These are phyloP conservation scores for Charaxes varanes DNA, from an alignment of 1,140 invertebrate species.

Conservation along the genomic window DNA sequence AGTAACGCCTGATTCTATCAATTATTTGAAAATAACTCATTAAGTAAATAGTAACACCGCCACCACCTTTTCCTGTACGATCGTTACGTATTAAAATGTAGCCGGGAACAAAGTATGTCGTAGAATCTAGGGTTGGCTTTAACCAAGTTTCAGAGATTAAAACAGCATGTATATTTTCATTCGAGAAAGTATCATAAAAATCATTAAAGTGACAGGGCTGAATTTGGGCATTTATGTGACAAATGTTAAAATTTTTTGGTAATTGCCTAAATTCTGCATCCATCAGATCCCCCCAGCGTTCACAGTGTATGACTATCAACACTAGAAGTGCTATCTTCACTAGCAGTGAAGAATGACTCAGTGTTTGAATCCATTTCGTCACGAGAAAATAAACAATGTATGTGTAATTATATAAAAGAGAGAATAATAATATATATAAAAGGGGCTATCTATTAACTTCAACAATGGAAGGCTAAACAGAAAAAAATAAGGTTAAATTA, in stretches of 20 bases:
- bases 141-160: constrained; percentile 18
- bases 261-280: background rate
- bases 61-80: no score
- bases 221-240: constrained; percentile 15
- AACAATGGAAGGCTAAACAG: no score
- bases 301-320: background rate
- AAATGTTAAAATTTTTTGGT: constrained; percentile 4
- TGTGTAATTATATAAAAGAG: no score
- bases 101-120: constrained; percentile 10
- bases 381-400: background rate
- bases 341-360: background rate
- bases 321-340: background rate
- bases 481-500: no score
- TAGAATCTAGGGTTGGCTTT: constrained; percentile 13
- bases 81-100: constrained; percentile 18
- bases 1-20: no score
- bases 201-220: constrained; percentile 2
- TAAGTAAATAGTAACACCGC: constrained; percentile 17
- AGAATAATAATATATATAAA: no score
- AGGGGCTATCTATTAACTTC: no score
- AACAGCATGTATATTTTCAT: constrained; percentile 4
- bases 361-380: background rate
- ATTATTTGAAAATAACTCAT: no score
- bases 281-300: background rate
- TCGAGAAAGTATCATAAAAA: background rate